A percentile compares a stretch with the other conserved stretches of the same genome.
These are phyloP conservation scores for Desmodus rotundus DNA, from an alignment of 2,113 vertebrate genomes.

Conservation along the genomic window DNA sequence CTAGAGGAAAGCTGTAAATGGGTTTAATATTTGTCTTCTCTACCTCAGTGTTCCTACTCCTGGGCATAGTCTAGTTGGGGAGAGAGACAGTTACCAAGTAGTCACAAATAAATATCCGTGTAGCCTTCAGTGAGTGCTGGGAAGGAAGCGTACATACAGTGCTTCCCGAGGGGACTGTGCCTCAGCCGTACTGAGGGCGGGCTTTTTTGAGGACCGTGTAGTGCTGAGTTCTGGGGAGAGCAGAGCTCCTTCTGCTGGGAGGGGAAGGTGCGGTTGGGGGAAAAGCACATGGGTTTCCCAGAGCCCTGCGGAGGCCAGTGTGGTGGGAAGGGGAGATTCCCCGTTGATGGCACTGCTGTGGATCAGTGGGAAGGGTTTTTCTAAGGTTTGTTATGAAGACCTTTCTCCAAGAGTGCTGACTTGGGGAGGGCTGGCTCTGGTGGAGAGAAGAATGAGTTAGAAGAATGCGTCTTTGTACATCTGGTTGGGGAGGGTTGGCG, in stretches of 20 bases:
- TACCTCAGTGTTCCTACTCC: neutral
- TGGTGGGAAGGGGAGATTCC: neutral
- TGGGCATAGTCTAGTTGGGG: neutral
- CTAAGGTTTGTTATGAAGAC: neutral
- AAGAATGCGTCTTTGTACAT: neutral
- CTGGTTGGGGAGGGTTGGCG: neutral
- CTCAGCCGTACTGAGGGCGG: neutral
- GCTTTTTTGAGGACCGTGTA: neutral
- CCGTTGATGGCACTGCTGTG: neutral
- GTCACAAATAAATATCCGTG: neutral
- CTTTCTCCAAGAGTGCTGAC: neutral
- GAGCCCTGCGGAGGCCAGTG: neutral
- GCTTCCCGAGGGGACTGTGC: neutral
- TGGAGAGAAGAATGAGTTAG: neutral
- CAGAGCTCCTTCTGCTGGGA: neutral
- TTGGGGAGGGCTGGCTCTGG: neutral
- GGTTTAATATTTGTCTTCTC: neutral
- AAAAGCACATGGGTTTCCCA: neutral
- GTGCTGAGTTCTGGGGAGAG: neutral
- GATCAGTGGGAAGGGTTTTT: neutral
- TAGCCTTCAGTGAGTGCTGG: rapidly evolving
- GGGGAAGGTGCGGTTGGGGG: neutral
- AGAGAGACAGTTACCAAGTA: neutral
- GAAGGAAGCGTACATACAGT: too few species aligned
- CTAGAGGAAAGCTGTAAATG: rapidly evolving